Percentiles rank a stretch among this genome's conserved stretches.
These are phyloP conservation scores for Lepilemur ruficaudatus DNA, from an alignment of 2,797 vertebrate species.

Conservation along the genomic window DNA sequence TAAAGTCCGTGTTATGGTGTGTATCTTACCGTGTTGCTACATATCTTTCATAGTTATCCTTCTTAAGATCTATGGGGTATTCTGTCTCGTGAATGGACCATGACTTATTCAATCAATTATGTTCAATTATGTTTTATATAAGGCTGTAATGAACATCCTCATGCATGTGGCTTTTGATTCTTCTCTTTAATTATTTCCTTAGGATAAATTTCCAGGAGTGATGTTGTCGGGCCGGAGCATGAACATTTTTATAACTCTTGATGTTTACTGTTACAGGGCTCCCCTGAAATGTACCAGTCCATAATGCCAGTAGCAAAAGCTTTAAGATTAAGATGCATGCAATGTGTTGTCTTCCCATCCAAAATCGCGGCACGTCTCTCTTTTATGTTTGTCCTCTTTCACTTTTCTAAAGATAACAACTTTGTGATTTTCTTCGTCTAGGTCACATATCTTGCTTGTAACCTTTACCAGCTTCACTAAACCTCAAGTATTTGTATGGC, in stretches of 20 bases:
- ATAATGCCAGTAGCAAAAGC: neutral
- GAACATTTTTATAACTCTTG: neutral
- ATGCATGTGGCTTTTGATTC: neutral
- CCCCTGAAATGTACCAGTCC: neutral
- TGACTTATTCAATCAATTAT: neutral
- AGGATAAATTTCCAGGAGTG: neutral
- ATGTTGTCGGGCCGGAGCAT: neutral
- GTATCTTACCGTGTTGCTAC: neutral
- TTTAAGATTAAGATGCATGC: neutral
- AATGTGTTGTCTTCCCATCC: neutral
- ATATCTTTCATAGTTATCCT: neutral
- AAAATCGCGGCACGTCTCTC: neutral
- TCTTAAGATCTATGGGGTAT: neutral
- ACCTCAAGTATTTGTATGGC: neutral
- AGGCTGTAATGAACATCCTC: neutral
- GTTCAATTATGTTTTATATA: neutral
- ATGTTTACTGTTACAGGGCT: neutral
- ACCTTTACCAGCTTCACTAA: neutral
- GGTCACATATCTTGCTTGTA: neutral
- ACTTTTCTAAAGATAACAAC: neutral
- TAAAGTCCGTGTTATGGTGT: neutral
- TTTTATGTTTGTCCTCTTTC: neutral
- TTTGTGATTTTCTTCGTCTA: neutral
- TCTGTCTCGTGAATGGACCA: neutral
- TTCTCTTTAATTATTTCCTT: conserved; percentile 7